phyloP scores from a whole-genome alignment of 2,888 invertebrate genomes.

The Lottia scabra region DNA sequence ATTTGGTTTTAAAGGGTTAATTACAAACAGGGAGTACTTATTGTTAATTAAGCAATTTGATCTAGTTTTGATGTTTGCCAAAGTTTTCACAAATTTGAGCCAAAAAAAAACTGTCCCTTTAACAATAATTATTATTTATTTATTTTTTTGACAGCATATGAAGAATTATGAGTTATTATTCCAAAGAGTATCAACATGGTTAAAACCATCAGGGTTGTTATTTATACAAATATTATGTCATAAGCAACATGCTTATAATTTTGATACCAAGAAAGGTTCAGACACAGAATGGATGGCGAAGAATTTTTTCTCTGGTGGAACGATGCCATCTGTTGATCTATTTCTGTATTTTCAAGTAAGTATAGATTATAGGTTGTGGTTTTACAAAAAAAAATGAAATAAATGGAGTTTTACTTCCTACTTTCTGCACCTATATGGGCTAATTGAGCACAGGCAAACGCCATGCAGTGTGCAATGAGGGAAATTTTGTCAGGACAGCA shows the following conservation, averaged over 20 bases:
- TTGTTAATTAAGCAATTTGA: too few species aligned
- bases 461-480: too few species aligned
- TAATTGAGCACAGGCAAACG: too few species aligned
- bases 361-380: neutral
- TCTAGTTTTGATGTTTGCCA: too few species aligned
- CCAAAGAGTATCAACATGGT: conserved; percentile 55
- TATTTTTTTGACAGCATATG: conserved; percentile 53
- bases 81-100: too few species aligned
- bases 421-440: too few species aligned
- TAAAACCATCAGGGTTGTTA: conserved; percentile 55
- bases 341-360: conserved; percentile 57
- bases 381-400: too few species aligned
- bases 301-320: conserved; percentile 62
- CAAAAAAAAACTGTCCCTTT: too few species aligned
- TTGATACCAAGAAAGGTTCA: conserved; percentile 54
- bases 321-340: conserved; percentile 60
- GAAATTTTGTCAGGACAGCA: too few species aligned
- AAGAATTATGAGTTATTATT: conserved; percentile 57
- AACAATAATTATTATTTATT: neutral
- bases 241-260: conserved; percentile 51
- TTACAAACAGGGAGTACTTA: too few species aligned
- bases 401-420: too few species aligned
- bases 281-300: conserved; percentile 66
- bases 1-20: too few species aligned
- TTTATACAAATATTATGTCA: conserved; percentile 61